Percentiles rank a stretch among this genome's conserved stretches.
Evolutionary conservation across 2,888 invertebrate species (phyloP).

Genomic region (Pristionchus exspectatus): DNA sequence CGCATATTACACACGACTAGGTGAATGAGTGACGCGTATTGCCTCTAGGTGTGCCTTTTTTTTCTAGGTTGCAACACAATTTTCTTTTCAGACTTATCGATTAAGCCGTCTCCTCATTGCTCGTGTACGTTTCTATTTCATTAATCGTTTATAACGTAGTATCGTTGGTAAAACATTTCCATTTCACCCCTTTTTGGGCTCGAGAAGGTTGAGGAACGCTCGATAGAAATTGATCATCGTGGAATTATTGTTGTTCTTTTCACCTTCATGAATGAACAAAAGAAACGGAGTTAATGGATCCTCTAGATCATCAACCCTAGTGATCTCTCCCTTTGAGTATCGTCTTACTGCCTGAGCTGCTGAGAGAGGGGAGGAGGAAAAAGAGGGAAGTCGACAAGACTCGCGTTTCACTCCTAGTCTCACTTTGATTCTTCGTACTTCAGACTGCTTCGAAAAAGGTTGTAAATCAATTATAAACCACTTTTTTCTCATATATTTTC

Average conservation of each 20-base stretch:
- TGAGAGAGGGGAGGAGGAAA: not conserved
- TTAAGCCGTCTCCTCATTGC: not conserved
- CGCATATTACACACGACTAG: slow-evolving; percentile 13
- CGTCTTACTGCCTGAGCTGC: slow-evolving; percentile 13
- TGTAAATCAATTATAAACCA: no score
- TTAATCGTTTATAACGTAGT: no score
- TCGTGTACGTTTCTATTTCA: not conserved
- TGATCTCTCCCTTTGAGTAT: slow-evolving; percentile 35
- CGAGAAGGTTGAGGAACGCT: no score
- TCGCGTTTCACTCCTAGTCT: not conserved
- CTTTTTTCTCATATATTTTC: no score
- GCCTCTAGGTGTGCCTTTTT: not conserved
- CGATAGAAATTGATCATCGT: no score
- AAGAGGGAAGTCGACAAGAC: not conserved
- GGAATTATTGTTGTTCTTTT: no score
- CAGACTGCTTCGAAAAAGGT: not conserved
- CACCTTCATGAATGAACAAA: no score
- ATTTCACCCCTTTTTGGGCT: no score
- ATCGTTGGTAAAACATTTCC: no score
- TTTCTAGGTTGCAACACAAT: not conserved
- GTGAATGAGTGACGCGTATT: not conserved
- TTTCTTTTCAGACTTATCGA: not conserved
- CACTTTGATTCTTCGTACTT: not conserved
- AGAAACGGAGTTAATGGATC: not conserved
- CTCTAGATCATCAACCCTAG: not conserved